Evolutionary conservation across 2,888 invertebrate species (phyloP), one percentile per base, ranked within the genome.

Genomic region (Chironomus tentans): DNA sequence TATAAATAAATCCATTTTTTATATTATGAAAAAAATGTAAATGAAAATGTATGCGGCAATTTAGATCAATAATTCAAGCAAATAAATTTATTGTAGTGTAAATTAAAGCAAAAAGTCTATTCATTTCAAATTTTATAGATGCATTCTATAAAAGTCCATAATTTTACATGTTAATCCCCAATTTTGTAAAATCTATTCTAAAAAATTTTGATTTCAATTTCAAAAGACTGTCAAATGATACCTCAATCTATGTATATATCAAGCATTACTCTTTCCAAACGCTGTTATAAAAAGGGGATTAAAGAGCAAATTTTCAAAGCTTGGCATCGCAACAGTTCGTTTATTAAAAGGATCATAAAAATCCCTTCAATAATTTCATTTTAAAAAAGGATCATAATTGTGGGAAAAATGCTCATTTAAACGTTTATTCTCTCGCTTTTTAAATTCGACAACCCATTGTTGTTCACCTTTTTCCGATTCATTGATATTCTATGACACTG

Each of bases 401-500:
- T 72, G 72, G 72, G 72, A 72, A 72, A 72, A 38, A 18, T 72
- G 72, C 72, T 72, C 72, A 72, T 72, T 72, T 72, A 62, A 38
- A 70, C 24, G 38, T 38, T 38, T 38, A 38, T 38, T 10, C 10
- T 38, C 38, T 3, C 38, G 1, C 38, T 28, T 4, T 28, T 38
- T 38, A 21, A 61, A 71, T 56, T 50, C 56, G 28, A 71, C 18
- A 56, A 56, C 13, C 13, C 18, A 18, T 18, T 18, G 15, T 56
- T n/a, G 47, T 48, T 61, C 72, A 72, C 72, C 72, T 72, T 65
- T 56, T 70, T 70, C 70, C 70, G 22, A 70, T 38, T 62, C 61
- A 72, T 72, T 72, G 72, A 72, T 72, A 62, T 72, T 61, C 61
- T n/a, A 70, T 56, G 56, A 56, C 56, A 48, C 38, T 24, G 46